phyloP scores from a whole-genome alignment of 2,113 vertebrate species.

The Pituophis catenifer region DNA sequence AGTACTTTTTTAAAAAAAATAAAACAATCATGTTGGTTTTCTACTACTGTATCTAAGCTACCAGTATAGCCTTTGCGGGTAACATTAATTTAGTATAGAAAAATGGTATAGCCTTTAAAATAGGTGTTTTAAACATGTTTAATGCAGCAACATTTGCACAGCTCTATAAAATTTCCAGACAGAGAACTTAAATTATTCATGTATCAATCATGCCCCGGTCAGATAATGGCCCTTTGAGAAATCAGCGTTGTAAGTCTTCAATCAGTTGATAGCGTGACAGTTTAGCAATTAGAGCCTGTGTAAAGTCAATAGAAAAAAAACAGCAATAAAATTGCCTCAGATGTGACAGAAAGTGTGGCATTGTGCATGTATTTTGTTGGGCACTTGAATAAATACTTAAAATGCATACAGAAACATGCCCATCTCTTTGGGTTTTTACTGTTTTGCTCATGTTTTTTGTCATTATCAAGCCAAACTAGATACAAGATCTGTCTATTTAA shows the following conservation, averaged over 20 bases:
- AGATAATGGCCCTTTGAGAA: constrained; percentile 58
- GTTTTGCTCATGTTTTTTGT: constrained; percentile 34
- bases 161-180: constrained; percentile 45
- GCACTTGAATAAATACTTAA: neutral
- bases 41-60: neutral
- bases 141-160: constrained; percentile 48
- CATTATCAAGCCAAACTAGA: neutral
- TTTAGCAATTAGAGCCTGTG: constrained; percentile 9
- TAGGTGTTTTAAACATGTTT: constrained; percentile 49
- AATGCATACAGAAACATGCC: neutral
- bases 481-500: neutral
- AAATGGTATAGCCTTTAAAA: neutral
- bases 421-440: neutral
- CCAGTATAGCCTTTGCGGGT: constrained; percentile 12
- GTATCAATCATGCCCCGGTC: constrained; percentile 47
- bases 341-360: neutral
- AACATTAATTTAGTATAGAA: constrained; percentile 34
- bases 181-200: constrained; percentile 72
- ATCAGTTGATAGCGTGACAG: constrained; percentile 42
- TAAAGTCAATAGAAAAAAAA: neutral
- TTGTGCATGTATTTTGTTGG: neutral
- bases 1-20: neutral
- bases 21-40: neutral
- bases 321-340: neutral
- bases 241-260: constrained; percentile 34